Evolutionary conservation across 2,113 vertebrate genomes (phyloP).

Genomic region (Platysternon megacephalum): DNA sequence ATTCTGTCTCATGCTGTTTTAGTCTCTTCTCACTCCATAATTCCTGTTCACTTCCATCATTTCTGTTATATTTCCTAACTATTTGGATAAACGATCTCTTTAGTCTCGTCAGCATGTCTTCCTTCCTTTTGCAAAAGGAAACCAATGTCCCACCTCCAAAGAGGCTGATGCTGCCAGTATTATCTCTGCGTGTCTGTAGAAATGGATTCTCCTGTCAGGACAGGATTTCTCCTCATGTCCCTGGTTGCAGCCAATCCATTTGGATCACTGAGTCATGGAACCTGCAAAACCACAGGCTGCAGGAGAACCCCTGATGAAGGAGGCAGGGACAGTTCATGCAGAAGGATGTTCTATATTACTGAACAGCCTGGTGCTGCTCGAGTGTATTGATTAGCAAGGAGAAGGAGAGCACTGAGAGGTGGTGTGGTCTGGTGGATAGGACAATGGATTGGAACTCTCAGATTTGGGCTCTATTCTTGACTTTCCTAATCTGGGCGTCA

Average conservation of each 20-base stretch:
- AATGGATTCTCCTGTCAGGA: not conserved
- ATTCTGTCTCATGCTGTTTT: not conserved
- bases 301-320: fast-evolving
- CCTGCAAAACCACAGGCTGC: not conserved
- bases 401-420: no score
- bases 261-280: fast-evolving
- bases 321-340: not conserved
- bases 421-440: no score
- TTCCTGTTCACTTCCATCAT: not conserved
- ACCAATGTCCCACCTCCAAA: not conserved
- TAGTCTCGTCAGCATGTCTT: not conserved
- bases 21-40: fast-evolving
- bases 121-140: not conserved
- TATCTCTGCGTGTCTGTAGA: not conserved
- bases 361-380: no score
- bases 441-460: no score
- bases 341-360: no score
- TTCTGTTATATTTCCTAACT: not conserved
- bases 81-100: not conserved
- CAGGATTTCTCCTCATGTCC: not conserved
- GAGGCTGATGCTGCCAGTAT: not conserved
- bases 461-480: no score
- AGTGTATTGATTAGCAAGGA: no score
- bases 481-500: no score
- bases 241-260: not conserved